Evolutionary conservation across 2,888 invertebrate genomes (phyloP).

Genomic region (Incurvaria masculella): DNA sequence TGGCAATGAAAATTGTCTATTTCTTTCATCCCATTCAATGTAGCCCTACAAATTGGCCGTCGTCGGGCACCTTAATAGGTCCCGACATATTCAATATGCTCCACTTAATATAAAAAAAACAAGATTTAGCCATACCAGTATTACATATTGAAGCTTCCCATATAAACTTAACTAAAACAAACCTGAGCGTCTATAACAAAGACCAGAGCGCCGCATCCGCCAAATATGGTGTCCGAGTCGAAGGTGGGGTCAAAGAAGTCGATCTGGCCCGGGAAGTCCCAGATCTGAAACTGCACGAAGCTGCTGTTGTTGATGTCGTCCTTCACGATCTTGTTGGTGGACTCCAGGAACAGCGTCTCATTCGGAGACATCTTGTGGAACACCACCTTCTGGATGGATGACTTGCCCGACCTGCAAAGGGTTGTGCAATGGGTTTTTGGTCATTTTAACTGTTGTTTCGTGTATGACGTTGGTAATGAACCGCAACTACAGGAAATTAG

Average conservation of each 20-base stretch:
- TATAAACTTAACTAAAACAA: too few relatives aligned
- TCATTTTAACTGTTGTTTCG: conserved; percentile 3
- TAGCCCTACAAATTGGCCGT: too few relatives aligned
- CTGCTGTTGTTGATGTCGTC: conserved; percentile 95
- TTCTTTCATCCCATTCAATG: too few relatives aligned
- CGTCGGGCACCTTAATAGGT: too few relatives aligned
- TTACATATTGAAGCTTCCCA: too few relatives aligned
- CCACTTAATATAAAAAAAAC: too few relatives aligned
- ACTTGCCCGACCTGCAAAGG: conserved; percentile 89
- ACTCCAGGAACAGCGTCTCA: conserved; percentile 97
- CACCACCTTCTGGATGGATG: conserved; percentile 99
- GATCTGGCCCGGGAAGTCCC: conserved; percentile 99
- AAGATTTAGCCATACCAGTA: too few relatives aligned
- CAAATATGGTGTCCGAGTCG: conserved; percentile 95
- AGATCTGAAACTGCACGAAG: conserved; percentile 99
- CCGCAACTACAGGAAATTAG: neutral
- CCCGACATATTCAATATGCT: too few relatives aligned
- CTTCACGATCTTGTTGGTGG: conserved; percentile 97
- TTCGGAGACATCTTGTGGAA: conserved; percentile 99
- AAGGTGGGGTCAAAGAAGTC: conserved; percentile 96
- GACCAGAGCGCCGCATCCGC: conserved; percentile 95
- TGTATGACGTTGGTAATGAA: neutral
- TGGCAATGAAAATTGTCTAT: too few relatives aligned
- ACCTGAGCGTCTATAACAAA: conserved; percentile 99
- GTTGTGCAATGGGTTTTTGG: conserved; percentile 8